phyloP scores from a whole-genome alignment of 37 sponge, comb jelly and placozoan species.

The Tethya wilhelma region DNA sequence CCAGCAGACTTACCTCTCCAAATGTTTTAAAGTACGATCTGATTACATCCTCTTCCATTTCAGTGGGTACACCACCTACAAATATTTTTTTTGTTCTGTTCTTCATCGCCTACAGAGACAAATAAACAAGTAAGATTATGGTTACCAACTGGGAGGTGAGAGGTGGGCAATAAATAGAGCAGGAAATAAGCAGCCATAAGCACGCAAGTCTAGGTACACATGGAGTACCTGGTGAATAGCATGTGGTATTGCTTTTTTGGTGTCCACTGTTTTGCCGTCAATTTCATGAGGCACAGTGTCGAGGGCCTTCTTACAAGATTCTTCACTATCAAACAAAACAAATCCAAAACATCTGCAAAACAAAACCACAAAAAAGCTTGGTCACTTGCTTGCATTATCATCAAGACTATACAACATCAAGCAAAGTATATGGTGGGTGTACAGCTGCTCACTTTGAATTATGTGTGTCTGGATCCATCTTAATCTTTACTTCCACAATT shows the following conservation, averaged over 20 bases:
- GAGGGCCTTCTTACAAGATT: slow-evolving; percentile 35
- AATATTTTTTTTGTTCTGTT: slow-evolving; percentile 82
- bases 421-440: no score
- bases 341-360: slow-evolving; percentile 76
- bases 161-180: not conserved
- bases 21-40: slow-evolving; percentile 57
- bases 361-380: not conserved
- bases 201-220: not conserved
- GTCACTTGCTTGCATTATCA: not conserved
- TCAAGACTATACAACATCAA: no score
- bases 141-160: not conserved
- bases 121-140: not conserved
- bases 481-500: slow-evolving; percentile 54
- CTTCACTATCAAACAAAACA: slow-evolving; percentile 42
- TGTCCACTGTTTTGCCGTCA: slow-evolving; percentile 46
- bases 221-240: slow-evolving; percentile 50
- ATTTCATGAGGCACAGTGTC: slow-evolving; percentile 41
- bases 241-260: slow-evolving; percentile 72
- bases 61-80: slow-evolving; percentile 84
- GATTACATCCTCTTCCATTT: slow-evolving; percentile 57
- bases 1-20: slow-evolving; percentile 62
- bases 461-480: slow-evolving; percentile 50
- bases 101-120: slow-evolving; percentile 29
- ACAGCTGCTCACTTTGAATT: slow-evolving; percentile 33
- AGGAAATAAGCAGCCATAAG: not conserved